Percentiles rank a stretch among this genome's conserved stretches.
Evolutionary conservation across 1,140 invertebrate genomes (phyloP).

Genomic region (Eriosoma lanigerum): DNA sequence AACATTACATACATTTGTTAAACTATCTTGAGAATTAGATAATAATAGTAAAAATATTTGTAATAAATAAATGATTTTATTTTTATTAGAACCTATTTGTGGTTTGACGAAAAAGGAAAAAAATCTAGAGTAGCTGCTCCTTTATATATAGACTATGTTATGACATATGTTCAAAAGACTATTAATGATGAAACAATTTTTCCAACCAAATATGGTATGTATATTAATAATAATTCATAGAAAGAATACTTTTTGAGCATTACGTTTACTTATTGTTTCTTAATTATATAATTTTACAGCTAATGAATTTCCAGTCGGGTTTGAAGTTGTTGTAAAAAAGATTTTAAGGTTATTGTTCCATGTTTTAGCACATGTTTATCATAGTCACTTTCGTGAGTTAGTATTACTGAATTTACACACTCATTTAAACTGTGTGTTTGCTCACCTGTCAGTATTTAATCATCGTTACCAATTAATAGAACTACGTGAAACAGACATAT

Average conservation of each 20-base stretch:
- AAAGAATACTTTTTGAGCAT: neutral
- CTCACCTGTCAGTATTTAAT: slow-evolving; percentile 89
- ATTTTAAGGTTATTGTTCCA: slow-evolving; percentile 95
- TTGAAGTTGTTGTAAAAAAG: slow-evolving; percentile 93
- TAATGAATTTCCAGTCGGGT: slow-evolving; percentile 91
- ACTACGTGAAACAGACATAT: slow-evolving; percentile 91
- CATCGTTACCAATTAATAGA: slow-evolving; percentile 87
- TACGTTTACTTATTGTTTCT: neutral
- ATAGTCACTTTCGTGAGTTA: slow-evolving; percentile 94
- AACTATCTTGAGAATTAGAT: too few species aligned
- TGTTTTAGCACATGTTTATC: slow-evolving; percentile 96
- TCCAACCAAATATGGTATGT: slow-evolving; percentile 96
- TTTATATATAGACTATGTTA: slow-evolving; percentile 98
- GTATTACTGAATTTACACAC: slow-evolving; percentile 88
- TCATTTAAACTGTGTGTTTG: slow-evolving; percentile 94
- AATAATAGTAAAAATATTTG: too few species aligned
- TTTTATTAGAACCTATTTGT: slow-evolving; percentile 82
- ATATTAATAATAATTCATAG: neutral
- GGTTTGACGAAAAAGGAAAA: slow-evolving; percentile 98
- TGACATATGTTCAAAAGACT: slow-evolving; percentile 96
- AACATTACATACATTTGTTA: too few species aligned
- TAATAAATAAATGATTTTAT: too few species aligned
- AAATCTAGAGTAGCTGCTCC: slow-evolving; percentile 94
- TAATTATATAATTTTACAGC: slow-evolving; percentile 65
- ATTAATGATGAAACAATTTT: slow-evolving; percentile 96